phyloP scores from a whole-genome alignment of 2,888 invertebrate genomes.

The Omphaloscelis lunosa region DNA sequence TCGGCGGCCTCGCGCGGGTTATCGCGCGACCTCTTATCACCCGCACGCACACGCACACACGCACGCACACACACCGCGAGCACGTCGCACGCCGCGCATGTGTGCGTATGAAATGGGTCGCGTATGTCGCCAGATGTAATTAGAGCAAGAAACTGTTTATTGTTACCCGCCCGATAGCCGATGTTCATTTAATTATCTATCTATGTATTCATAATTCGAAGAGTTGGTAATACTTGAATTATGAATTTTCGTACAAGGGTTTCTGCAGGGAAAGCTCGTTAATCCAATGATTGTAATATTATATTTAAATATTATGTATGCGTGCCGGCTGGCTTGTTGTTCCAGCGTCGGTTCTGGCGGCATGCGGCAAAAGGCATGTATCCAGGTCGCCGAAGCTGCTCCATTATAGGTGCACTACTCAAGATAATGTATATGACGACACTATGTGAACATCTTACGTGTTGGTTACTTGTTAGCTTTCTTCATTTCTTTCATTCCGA shows the following conservation, averaged over 20 bases:
- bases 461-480: neutral
- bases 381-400: neutral
- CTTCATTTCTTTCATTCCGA: too few species aligned
- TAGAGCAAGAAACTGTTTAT: constrained; percentile 79
- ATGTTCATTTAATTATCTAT: constrained; percentile 53
- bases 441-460: neutral
- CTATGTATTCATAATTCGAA: constrained; percentile 14
- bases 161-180: constrained; percentile 63
- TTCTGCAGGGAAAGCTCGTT: constrained; percentile 11
- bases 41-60: constrained; percentile 64
- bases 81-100: constrained; percentile 32
- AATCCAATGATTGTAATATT: constrained; percentile 2
- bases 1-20: constrained; percentile 73
- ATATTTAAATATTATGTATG: constrained; percentile 19
- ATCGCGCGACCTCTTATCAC: constrained; percentile 83
- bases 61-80: constrained; percentile 14
- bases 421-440: neutral
- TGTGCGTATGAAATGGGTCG: constrained; percentile 74
- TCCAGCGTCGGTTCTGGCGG: neutral
- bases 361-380: neutral
- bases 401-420: too few species aligned
- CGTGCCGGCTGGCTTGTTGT: constrained; percentile 9
- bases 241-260: constrained; percentile 29
- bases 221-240: constrained; percentile 25
- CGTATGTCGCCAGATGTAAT: constrained; percentile 77